Conservation (phyloP, 2,797 vertebrate genomes). For the Anomalospiza imberbis region DNA sequence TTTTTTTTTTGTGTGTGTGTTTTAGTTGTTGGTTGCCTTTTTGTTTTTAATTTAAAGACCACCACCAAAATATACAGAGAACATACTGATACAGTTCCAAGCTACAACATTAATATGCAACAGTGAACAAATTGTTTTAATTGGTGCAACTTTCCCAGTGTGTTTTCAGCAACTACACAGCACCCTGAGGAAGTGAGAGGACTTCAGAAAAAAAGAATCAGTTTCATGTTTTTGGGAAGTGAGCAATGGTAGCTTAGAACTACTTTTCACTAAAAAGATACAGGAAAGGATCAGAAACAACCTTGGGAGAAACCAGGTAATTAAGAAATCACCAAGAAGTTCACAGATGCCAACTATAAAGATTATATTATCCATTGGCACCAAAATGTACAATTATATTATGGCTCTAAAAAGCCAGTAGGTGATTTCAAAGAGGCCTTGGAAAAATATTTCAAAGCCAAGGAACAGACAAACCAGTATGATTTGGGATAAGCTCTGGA, state of each 20-base stretch:
- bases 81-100: neutral
- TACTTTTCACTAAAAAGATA: neutral
- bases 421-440: neutral
- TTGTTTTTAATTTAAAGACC: neutral
- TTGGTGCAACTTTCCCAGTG: neutral
- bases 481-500: neutral
- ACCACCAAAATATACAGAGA: neutral
- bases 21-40: neutral
- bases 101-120: neutral
- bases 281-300: neutral
- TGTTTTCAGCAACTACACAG: neutral
- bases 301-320: neutral
- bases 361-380: neutral
- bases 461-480: neutral
- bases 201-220: neutral
- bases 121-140: neutral
- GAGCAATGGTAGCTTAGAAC: neutral
- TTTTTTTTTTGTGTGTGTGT: neutral
- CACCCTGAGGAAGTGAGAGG: neutral
- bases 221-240: neutral
- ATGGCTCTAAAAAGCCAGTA: neutral
- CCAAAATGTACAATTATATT: neutral
- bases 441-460: neutral
- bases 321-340: neutral
- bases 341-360: neutral